Percentiles rank a stretch among this genome's conserved stretches.
Conservation (phyloP, 2,113 vertebrate genomes). For the Mirounga angustirostris region DNA sequence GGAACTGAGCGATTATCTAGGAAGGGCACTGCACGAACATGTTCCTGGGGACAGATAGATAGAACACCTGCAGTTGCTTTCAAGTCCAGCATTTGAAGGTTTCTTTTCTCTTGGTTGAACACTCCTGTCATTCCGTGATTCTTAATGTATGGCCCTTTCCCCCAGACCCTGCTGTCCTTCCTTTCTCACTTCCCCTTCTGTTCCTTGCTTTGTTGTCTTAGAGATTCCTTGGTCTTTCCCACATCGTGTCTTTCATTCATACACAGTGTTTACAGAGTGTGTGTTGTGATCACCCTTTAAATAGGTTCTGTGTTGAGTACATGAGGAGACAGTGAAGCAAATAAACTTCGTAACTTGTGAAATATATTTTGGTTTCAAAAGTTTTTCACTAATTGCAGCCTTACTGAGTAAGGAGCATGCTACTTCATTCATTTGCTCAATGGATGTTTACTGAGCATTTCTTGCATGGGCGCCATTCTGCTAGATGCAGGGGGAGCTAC, state of each 20-base stretch:
- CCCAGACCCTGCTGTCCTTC: background rate
- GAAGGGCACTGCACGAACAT: background rate
- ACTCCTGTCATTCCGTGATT: background rate
- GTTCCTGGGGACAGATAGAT: background rate
- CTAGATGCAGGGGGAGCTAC: accelerated
- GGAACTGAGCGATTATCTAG: background rate
- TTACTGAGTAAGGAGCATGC: background rate
- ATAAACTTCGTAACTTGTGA: background rate
- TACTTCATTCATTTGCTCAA: background rate
- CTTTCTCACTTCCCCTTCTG: background rate
- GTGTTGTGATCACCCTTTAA: background rate
- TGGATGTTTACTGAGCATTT: background rate
- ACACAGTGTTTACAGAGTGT: background rate
- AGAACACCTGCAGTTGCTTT: background rate
- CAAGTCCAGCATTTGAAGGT: background rate
- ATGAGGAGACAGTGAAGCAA: background rate
- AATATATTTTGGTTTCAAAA: background rate
- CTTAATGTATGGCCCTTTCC: background rate
- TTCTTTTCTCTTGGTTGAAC: background rate
- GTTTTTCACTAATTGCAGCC: background rate
- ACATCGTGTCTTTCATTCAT: background rate
- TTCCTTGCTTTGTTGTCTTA: background rate
- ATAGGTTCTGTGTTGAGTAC: background rate
- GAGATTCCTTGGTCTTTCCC: background rate
- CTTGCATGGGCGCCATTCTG: accelerated